These are phyloP conservation scores for Galemys pyrenaicus DNA, from an alignment of 2,113 vertebrate genomes.

Conservation along the genomic window DNA sequence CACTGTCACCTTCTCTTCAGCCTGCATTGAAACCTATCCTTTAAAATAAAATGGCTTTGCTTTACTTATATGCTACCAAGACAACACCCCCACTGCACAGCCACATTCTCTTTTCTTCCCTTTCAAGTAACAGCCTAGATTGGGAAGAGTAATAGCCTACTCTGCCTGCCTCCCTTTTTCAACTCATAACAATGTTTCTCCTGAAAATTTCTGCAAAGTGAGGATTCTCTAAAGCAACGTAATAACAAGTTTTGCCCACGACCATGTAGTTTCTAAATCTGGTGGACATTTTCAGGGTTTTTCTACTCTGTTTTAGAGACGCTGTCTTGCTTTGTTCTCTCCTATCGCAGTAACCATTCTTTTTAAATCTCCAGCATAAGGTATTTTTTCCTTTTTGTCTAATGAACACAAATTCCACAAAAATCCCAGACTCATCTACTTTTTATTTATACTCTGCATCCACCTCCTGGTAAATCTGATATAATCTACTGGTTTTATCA, in stretches of 20 bases:
- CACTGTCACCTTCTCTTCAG: not conserved
- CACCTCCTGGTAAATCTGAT: not conserved
- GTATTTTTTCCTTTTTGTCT: not conserved
- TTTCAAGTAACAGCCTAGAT: not conserved
- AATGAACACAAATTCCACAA: not conserved
- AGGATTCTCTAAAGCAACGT: too few species aligned
- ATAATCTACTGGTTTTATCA: not conserved
- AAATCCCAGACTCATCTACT: not conserved
- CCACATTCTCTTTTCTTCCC: not conserved
- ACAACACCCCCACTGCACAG: not conserved
- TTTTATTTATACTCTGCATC: not conserved
- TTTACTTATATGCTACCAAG: not conserved
- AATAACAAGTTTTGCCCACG: not conserved
- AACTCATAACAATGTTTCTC: not conserved
- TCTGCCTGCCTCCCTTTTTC: not conserved
- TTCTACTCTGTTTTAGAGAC: not conserved
- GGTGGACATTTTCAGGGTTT: not conserved
- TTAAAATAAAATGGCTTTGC: not conserved
- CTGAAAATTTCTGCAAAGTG: not conserved
- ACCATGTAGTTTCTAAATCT: not conserved
- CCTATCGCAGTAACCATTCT: not conserved
- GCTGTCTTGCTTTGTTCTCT: not conserved
- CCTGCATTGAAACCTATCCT: not conserved
- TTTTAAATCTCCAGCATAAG: not conserved
- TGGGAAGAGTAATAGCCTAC: not conserved